Conservation (phyloP, 2,113 vertebrate species). For the Pomatorhinus ruficollis region DNA sequence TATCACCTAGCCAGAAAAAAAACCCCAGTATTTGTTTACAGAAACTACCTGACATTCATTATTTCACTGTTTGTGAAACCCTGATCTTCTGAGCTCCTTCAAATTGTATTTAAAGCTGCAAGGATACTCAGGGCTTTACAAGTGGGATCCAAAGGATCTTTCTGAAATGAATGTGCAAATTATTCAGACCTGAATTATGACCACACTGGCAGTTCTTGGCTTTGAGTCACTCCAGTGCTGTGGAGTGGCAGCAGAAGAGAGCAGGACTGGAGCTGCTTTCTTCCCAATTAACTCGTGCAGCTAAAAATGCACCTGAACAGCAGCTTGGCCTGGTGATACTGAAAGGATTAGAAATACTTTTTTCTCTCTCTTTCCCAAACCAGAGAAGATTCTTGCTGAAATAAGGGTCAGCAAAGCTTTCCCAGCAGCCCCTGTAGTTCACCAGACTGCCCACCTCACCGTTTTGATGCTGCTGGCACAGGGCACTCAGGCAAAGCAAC, state of each 20-base stretch:
- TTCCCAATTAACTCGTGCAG: rapidly evolving
- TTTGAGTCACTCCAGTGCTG: background rate
- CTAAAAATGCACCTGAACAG: background rate
- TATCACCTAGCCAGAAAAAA: background rate
- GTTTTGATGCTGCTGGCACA: rapidly evolving
- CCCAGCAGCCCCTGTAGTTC: rapidly evolving
- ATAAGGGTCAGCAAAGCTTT: background rate
- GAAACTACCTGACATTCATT: background rate
- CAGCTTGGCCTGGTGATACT: background rate
- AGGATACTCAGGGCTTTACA: background rate
- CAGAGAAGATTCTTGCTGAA: background rate
- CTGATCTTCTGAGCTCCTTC: background rate
- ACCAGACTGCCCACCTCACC: background rate
- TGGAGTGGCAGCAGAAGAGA: background rate
- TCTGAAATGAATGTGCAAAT: background rate
- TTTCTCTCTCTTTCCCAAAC: background rate
- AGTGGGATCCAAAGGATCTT: background rate
- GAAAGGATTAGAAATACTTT: background rate
- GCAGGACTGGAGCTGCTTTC: background rate
- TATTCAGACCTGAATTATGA: background rate
- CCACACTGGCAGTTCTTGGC: background rate
- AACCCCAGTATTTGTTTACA: background rate
- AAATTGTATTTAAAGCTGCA: background rate
- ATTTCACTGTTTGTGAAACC: background rate
- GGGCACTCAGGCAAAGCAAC: background rate